Conservation (phyloP, 2,888 invertebrate species). For the Strigamia crassipes region DNA sequence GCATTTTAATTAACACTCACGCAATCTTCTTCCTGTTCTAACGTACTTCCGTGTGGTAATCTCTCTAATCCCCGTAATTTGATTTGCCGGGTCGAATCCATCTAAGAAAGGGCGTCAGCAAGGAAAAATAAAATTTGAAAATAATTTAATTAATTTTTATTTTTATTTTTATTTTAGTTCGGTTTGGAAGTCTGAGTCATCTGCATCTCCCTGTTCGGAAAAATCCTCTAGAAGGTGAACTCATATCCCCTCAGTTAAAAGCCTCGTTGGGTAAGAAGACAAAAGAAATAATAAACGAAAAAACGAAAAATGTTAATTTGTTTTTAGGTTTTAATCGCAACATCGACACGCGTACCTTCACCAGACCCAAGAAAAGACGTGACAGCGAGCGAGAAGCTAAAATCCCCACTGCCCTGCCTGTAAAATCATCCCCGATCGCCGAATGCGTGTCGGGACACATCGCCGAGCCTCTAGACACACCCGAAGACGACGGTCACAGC, state of each 20-base stretch:
- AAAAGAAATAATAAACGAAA: too few species aligned
- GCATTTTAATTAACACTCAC: not conserved
- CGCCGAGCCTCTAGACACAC: not conserved
- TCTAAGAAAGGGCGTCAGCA: not conserved
- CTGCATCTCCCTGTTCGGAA: constrained; percentile 8
- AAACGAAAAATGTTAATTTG: too few species aligned
- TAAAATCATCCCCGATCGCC: not conserved
- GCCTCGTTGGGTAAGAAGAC: constrained; percentile 1
- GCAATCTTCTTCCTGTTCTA: not conserved
- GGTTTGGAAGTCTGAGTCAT: constrained; percentile 10
- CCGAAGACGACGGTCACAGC: constrained; percentile 33
- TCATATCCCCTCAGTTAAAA: constrained; percentile 14
- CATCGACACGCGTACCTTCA: constrained; percentile 58
- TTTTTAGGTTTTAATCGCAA: constrained; percentile 24
- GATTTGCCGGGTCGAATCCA: not conserved
- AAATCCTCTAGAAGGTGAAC: constrained; percentile 8
- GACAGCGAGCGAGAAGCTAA: constrained; percentile 1
- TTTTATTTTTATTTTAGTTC: not conserved
- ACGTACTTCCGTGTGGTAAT: not conserved
- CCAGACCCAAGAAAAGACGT: constrained; percentile 56
- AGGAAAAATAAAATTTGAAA: not conserved
- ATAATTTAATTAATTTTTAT: not conserved
- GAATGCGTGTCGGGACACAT: not conserved
- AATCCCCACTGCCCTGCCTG: not conserved
- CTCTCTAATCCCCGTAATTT: not conserved